Conservation (phyloP, 2,888 invertebrate species). For the Phyllotreta striolata region DNA sequence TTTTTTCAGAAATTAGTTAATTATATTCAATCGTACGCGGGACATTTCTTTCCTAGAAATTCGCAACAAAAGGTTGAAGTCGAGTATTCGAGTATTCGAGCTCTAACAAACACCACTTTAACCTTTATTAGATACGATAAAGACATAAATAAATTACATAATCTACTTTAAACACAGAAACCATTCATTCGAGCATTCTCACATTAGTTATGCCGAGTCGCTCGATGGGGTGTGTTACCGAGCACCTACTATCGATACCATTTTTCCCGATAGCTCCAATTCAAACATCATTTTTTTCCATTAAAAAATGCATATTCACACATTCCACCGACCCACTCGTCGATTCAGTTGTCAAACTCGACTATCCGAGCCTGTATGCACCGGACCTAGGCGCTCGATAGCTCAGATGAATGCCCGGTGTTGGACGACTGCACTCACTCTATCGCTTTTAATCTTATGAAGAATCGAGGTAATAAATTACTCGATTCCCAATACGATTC, state of each 20-base stretch:
- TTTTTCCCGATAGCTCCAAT: constrained; percentile 15
- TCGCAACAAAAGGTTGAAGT: not conserved
- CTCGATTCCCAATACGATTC: no score
- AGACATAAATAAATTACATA: constrained; percentile 12
- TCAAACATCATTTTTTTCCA: constrained; percentile 6
- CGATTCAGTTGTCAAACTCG: constrained; percentile 28
- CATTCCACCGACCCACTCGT: constrained; percentile 30
- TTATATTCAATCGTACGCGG: not conserved
- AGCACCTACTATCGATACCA: constrained; percentile 9
- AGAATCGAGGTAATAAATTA: no score
- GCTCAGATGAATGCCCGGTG: not conserved
- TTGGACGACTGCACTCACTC: constrained; percentile 12
- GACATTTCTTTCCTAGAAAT: not conserved
- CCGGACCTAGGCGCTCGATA: constrained; percentile 19
- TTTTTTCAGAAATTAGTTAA: not conserved
- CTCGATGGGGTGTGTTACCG: constrained; percentile 7
- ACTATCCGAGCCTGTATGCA: constrained; percentile 6
- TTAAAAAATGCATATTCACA: constrained; percentile 28
- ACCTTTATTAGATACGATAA: not conserved
- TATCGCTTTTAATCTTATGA: no score
- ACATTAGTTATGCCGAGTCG: constrained; percentile 4
- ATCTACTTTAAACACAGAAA: constrained; percentile 1
- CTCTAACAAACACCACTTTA: not conserved
- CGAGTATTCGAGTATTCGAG: not conserved
- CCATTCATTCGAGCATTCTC: constrained; percentile 1